Evolutionary conservation across 2,888 invertebrate species (phyloP).

Genomic region (Eupsilia transversa): DNA sequence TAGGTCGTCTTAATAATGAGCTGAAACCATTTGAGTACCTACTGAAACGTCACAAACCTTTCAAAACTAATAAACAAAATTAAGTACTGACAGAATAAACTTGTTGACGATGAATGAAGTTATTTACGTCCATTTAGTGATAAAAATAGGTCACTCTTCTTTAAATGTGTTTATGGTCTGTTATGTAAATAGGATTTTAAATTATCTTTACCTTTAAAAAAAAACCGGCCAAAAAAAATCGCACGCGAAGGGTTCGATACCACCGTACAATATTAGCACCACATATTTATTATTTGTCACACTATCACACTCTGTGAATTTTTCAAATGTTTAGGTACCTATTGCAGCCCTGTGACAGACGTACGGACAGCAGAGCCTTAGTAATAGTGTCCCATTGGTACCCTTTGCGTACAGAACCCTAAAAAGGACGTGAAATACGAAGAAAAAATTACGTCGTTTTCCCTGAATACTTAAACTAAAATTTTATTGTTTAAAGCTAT

Average conservation of each 20-base stretch:
- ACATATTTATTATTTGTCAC: no score
- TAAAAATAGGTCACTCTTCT: not conserved
- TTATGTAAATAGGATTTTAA: conserved; percentile 1
- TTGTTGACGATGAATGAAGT: conserved; percentile 18
- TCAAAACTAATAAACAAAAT: conserved; percentile 39
- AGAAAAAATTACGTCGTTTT: not conserved
- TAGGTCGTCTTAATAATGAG: conserved; percentile 49
- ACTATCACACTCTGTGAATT: no score
- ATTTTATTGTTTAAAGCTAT: not conserved
- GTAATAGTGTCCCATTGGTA: not conserved
- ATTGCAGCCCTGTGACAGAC: not conserved
- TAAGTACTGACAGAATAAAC: conserved; percentile 13
- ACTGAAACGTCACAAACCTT: conserved; percentile 23
- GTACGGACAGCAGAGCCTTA: not conserved
- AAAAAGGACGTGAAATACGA: conserved; percentile 1
- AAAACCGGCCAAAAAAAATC: not conserved
- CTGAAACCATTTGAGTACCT: conserved; percentile 32
- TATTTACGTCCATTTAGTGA: conserved; percentile 19
- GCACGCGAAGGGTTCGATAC: not conserved
- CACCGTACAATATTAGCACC: no score
- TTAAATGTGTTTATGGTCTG: conserved; percentile 7
- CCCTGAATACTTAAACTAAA: no score
- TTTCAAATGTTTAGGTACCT: no score
- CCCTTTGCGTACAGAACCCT: not conserved
- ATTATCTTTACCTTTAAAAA: not conserved